A percentile compares a stretch with the other conserved stretches of the same genome.
Evolutionary conservation across 2,113 vertebrate genomes (phyloP).

Genomic region (Nymphicus hollandicus): DNA sequence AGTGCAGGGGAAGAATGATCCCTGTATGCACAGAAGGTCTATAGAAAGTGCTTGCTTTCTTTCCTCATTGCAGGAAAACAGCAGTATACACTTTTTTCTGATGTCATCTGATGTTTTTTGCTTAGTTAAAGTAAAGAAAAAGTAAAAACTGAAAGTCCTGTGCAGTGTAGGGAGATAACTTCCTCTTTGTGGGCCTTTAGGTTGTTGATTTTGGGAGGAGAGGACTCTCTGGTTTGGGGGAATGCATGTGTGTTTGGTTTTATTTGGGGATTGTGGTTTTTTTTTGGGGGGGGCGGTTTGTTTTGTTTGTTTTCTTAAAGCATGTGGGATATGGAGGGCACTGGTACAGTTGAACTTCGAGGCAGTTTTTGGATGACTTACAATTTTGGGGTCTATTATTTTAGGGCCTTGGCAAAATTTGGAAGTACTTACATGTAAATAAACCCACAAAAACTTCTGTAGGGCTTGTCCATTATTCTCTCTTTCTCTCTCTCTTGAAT

Average conservation of each 20-base stretch:
- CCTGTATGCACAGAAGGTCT: not conserved
- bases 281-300: not conserved
- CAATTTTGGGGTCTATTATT: not conserved
- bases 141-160: not conserved
- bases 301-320: not conserved
- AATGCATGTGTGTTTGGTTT: not conserved
- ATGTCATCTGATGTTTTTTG: not conserved
- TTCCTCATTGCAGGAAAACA: not conserved
- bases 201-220: not conserved
- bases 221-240: not conserved
- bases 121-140: not conserved
- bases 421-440: not conserved
- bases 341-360: not conserved
- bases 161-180: not conserved
- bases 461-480: not conserved
- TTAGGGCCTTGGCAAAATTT: not conserved
- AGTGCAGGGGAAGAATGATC: not conserved
- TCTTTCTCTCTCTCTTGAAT: not conserved
- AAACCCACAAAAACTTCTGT: not conserved
- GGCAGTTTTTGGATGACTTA: not conserved
- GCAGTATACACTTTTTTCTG: not conserved
- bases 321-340: not conserved
- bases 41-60: not conserved
- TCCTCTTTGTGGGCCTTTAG: not conserved
- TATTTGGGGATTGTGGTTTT: not conserved